These are phyloP conservation scores for Pogonocichla stellata DNA, from an alignment of 2,113 vertebrate species.

Conservation along the genomic window DNA sequence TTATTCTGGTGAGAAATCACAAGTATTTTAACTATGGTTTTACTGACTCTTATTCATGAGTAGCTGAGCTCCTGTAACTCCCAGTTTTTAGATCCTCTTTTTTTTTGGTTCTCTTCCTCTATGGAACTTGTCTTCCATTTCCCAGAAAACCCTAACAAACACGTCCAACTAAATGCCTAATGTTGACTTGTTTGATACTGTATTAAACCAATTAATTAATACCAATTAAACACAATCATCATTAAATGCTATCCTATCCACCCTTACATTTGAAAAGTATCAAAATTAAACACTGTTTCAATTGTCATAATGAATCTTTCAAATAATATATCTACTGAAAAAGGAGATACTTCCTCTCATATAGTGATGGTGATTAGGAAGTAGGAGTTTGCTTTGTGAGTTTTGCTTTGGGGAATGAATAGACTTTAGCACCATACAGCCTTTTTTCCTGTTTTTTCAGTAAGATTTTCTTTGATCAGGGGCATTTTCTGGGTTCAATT, in stretches of 20 bases:
- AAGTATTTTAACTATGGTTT: neutral
- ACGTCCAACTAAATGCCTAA: fast-evolving
- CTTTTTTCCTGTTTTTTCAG: neutral
- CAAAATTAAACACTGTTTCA: neutral
- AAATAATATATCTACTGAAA: neutral
- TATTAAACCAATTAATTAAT: no score
- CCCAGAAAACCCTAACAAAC: neutral
- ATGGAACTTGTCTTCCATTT: neutral
- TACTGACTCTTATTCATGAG: neutral
- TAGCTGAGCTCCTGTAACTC: neutral
- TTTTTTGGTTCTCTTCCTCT: neutral
- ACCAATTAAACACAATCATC: neutral
- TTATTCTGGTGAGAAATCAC: neutral
- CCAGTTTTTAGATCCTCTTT: neutral
- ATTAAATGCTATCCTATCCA: neutral
- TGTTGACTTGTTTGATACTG: neutral
- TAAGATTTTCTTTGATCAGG: neutral
- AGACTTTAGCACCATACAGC: neutral
- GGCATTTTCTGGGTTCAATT: neutral
- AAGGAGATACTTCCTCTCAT: neutral
- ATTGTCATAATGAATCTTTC: neutral
- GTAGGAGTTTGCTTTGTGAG: neutral
- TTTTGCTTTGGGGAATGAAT: neutral
- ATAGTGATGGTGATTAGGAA: neutral
- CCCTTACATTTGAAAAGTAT: neutral